Evolutionary conservation across 37 sponge, comb jelly and placozoan genomes (phyloP).

Genomic region (Axinella damicornis): DNA sequence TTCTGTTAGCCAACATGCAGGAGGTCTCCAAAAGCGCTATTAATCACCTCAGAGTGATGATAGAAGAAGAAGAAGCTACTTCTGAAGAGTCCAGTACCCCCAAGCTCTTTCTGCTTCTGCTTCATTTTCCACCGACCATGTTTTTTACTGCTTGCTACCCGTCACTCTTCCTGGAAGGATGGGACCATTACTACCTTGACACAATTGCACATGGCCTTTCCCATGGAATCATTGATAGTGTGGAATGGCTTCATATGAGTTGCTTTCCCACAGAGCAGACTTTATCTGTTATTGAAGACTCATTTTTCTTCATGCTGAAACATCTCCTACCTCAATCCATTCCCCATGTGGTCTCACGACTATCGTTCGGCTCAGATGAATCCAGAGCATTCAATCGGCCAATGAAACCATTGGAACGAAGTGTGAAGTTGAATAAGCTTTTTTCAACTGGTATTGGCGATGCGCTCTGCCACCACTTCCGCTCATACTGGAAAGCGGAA

Average conservation of each 20-base stretch:
- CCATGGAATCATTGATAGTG: conserved; percentile 1
- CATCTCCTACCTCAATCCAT: not conserved
- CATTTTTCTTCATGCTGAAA: too few relatives aligned
- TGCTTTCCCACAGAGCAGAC: not conserved
- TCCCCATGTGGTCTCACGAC: conserved; percentile 4
- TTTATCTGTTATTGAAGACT: not conserved
- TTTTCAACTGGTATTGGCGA: conserved; percentile 18
- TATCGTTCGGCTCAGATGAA: not conserved
- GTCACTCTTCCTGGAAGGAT: conserved; percentile 75
- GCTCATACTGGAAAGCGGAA: conserved; percentile 40
- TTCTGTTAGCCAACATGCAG: conserved; percentile 11
- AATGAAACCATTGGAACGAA: conserved; percentile 3
- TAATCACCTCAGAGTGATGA: conserved; percentile 63
- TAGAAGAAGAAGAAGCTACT: conserved; percentile 60
- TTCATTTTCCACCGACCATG: conserved; percentile 76
- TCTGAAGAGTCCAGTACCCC: not conserved
- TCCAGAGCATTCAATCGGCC: not conserved
- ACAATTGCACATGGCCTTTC: not conserved
- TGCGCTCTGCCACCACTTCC: conserved; percentile 29
- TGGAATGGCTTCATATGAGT: conserved; percentile 15
- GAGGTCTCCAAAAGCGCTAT: conserved; percentile 33
- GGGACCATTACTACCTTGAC: conserved; percentile 81
- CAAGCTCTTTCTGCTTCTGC: conserved; percentile 81
- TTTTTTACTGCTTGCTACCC: conserved; percentile 75
- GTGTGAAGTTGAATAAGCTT: conserved; percentile 1